phyloP scores from a whole-genome alignment of 2,888 invertebrate species.

The Alviniconcha strummeri region DNA sequence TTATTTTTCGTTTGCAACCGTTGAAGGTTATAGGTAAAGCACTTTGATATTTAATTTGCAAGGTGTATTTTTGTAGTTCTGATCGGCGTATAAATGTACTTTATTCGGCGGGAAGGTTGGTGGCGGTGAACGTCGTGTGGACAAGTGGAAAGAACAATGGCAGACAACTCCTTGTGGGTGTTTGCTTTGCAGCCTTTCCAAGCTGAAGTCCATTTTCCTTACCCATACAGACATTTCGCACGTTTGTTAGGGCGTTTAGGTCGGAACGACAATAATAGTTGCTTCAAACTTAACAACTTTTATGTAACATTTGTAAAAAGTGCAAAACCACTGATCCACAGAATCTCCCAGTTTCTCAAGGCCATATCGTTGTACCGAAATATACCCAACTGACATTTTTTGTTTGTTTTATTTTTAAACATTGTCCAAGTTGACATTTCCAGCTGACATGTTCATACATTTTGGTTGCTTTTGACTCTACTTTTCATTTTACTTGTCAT shows the following conservation, averaged over 20 bases:
- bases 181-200: not conserved
- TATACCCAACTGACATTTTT: not conserved
- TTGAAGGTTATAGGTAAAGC: too few species aligned
- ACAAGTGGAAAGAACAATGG: conserved; percentile 17
- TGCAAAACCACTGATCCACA: conserved; percentile 19
- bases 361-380: not conserved
- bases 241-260: not conserved
- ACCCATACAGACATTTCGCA: too few species aligned
- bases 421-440: too few species aligned
- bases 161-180: not conserved
- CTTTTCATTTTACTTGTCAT: too few species aligned
- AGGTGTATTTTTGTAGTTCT: not conserved
- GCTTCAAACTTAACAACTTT: too few species aligned
- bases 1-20: too few species aligned
- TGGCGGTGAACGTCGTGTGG: conserved; percentile 12
- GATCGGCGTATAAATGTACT: not conserved
- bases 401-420: not conserved
- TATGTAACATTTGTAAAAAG: not conserved
- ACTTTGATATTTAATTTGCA: too few species aligned
- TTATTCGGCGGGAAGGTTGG: not conserved
- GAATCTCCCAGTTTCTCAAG: not conserved
- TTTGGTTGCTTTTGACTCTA: too few species aligned
- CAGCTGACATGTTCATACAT: too few species aligned
- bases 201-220: not conserved
- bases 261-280: not conserved